A percentile compares a stretch with the other conserved stretches of the same genome.
phyloP scores from a whole-genome alignment of 1,140 invertebrate species.

The Bombus waltoni region DNA sequence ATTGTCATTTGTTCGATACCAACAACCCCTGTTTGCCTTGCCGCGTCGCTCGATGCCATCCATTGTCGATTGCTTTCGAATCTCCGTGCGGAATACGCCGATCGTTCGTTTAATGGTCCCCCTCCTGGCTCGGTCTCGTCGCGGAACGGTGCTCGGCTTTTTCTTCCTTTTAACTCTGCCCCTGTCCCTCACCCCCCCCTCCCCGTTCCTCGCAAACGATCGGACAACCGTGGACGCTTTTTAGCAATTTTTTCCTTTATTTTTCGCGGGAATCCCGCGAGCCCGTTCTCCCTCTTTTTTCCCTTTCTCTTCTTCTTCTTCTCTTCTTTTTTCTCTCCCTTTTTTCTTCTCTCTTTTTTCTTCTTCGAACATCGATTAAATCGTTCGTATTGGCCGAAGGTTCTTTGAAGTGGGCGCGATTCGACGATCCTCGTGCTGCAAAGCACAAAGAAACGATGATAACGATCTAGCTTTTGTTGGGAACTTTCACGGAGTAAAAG shows the following conservation, averaged over 20 bases:
- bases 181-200: background rate
- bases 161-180: background rate
- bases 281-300: background rate
- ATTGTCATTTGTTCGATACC: conserved; percentile 78
- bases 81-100: conserved; percentile 29
- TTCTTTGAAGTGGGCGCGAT: conserved; percentile 29
- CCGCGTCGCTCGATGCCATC: conserved; percentile 43
- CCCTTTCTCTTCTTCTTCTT: background rate
- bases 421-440: background rate
- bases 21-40: conserved; percentile 57
- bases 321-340: too few species aligned
- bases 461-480: conserved; percentile 46
- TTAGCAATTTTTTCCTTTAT: conserved; percentile 13
- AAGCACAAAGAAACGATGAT: conserved; percentile 35
- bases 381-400: conserved; percentile 8
- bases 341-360: background rate
- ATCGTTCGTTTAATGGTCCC: conserved; percentile 35
- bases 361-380: conserved; percentile 37
- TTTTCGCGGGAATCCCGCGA: background rate
- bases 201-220: background rate
- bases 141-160: background rate
- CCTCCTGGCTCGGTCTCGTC: background rate
- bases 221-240: conserved; percentile 24
- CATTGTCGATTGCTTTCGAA: conserved; percentile 52
- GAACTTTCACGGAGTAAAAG: conserved; percentile 6